A percentile compares a stretch with the other conserved stretches of the same genome.
Evolutionary conservation across 2,888 invertebrate genomes (phyloP).

Genomic region (Agonopterix subpropinquella): DNA sequence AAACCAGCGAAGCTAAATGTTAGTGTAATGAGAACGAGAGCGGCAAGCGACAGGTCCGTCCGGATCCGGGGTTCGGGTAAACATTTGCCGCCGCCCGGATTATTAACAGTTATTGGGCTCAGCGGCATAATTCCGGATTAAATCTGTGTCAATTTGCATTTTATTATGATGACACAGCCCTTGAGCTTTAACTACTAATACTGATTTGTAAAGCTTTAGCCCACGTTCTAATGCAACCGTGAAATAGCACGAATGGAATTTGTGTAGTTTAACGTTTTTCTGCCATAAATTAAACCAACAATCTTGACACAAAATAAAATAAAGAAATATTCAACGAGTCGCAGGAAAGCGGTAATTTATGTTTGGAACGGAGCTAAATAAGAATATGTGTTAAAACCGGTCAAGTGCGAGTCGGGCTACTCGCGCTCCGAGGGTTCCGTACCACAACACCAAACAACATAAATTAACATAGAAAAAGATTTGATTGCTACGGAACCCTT

Average conservation of each 20-base stretch:
- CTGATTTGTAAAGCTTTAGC: constrained; percentile 48
- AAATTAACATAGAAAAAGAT: too few relatives aligned
- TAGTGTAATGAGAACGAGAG: constrained; percentile 12
- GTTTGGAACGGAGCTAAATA: constrained; percentile 38
- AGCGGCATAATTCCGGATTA: constrained; percentile 62
- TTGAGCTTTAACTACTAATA: constrained; percentile 56
- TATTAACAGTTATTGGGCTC: constrained; percentile 65
- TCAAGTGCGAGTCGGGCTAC: too few relatives aligned
- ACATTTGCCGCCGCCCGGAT: constrained; percentile 34
- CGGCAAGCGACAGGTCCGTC: constrained; percentile 1
- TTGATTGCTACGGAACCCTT: too few relatives aligned
- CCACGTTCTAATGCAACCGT: constrained; percentile 21
- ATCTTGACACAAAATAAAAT: constrained; percentile 37
- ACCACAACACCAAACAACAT: too few relatives aligned
- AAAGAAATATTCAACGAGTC: constrained; percentile 39
- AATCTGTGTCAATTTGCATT: constrained; percentile 70
- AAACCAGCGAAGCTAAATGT: constrained; percentile 15
- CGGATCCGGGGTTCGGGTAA: constrained; percentile 6
- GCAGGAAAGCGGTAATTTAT: constrained; percentile 53
- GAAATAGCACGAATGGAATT: constrained; percentile 27
- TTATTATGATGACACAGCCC: constrained; percentile 61
- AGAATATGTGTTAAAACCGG: too few relatives aligned
- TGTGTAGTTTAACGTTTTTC: constrained; percentile 30
- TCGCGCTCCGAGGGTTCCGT: too few relatives aligned
- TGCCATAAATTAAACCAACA: constrained; percentile 44